Conservation (phyloP, 2,113 vertebrate species). For the Labeo rohita region DNA sequence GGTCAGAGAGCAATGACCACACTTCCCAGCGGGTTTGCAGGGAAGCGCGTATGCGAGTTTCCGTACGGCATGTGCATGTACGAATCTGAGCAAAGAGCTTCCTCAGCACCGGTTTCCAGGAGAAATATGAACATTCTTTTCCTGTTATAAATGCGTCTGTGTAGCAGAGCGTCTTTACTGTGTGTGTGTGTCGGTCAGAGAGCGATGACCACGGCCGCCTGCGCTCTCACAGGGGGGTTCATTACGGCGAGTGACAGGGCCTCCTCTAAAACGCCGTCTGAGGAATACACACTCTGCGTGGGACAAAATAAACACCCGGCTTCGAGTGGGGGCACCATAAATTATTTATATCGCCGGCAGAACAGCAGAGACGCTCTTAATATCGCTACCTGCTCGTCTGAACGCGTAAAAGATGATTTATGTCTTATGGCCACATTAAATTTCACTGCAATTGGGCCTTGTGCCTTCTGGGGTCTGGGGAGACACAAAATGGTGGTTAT, state of each 20-base stretch:
- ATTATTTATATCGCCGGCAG: constrained; percentile 97
- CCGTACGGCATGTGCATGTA: constrained; percentile 56
- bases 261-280: constrained; percentile 84
- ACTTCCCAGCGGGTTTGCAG: constrained; percentile 18
- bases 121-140: constrained; percentile 51
- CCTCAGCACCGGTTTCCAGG: constrained; percentile 34
- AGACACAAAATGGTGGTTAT: constrained; percentile 94
- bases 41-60: constrained; percentile 52
- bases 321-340: constrained; percentile 91
- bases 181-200: constrained; percentile 71
- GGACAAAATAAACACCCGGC: constrained; percentile 91
- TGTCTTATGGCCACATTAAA: constrained; percentile 92
- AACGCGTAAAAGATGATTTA: constrained; percentile 99
- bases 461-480: constrained; percentile 89
- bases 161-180: constrained; percentile 23
- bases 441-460: constrained; percentile 90
- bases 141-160: constrained; percentile 45
- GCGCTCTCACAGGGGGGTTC: constrained; percentile 85
- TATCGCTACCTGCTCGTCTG: constrained; percentile 89
- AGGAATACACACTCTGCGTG: constrained; percentile 85
- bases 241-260: constrained; percentile 92
- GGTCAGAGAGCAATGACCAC: constrained; percentile 50
- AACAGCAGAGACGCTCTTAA: constrained; percentile 95
- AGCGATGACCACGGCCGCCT: constrained; percentile 89
- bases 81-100: constrained; percentile 25